Conservation (phyloP, 1,140 invertebrate genomes). For the Pemphigus obesinymphae region DNA sequence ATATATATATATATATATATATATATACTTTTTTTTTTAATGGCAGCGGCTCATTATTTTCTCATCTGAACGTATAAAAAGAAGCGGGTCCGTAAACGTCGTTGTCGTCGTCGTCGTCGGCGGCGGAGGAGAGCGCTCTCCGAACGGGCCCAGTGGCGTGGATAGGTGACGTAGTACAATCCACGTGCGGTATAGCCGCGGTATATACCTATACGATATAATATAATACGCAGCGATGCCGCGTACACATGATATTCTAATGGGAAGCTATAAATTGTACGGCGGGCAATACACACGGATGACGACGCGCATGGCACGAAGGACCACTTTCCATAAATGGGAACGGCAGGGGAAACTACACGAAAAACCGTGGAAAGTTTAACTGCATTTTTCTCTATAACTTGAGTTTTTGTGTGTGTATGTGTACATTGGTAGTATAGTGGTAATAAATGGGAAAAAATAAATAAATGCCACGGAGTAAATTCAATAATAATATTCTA, state of each 20-base stretch:
- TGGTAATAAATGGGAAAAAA: too few species aligned
- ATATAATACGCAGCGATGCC: neutral
- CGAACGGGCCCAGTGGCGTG: too few species aligned
- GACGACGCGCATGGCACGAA: neutral
- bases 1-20: neutral
- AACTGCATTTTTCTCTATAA: conserved; percentile 8
- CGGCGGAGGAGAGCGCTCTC: too few species aligned
- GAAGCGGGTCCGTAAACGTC: neutral
- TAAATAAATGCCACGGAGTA: too few species aligned
- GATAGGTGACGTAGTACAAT: too few species aligned
- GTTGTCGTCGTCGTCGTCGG: too few species aligned
- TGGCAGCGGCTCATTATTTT: conserved; percentile 23
- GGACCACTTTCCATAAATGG: conserved; percentile 34
- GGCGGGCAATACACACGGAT: neutral
- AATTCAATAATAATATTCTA: too few species aligned
- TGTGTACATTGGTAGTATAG: too few species aligned
- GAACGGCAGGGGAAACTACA: conserved; percentile 9
- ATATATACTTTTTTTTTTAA: too few species aligned
- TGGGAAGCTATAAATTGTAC: conserved; percentile 21
- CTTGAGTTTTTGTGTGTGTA: neutral
- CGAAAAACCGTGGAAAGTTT: conserved; percentile 31
- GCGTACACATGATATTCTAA: neutral
- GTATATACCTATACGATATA: too few species aligned
- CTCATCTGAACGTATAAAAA: neutral
- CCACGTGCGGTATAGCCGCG: too few species aligned